phyloP scores from a whole-genome alignment of 2,113 vertebrate genomes.

The Callospermophilus lateralis region DNA sequence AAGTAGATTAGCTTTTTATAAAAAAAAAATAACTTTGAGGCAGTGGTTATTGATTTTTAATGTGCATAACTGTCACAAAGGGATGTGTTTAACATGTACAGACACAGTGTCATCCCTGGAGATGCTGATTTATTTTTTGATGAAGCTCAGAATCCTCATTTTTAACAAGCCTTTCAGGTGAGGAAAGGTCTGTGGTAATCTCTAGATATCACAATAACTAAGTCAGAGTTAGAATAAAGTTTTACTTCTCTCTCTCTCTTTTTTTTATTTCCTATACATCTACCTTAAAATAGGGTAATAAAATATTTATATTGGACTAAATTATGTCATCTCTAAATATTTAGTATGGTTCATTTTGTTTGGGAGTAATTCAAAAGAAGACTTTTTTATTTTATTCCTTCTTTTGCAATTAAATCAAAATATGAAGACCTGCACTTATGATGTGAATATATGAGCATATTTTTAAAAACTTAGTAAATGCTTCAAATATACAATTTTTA shows the following conservation, averaged over 20 bases:
- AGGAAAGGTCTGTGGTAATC: background rate
- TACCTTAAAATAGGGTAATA: background rate
- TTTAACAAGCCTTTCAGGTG: background rate
- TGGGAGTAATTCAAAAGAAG: background rate
- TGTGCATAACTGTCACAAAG: background rate
- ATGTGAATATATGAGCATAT: background rate
- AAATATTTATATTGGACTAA: background rate
- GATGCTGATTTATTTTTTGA: background rate
- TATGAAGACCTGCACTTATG: background rate
- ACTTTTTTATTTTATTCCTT: background rate
- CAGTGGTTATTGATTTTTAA: background rate
- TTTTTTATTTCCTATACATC: background rate
- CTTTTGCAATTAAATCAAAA: conserved; percentile 28
- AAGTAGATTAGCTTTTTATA: background rate
- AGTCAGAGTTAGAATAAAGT: background rate
- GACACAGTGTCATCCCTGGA: background rate
- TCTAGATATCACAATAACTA: background rate
- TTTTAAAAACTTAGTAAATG: background rate
- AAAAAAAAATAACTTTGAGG: background rate
- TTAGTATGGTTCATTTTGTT: background rate
- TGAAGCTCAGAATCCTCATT: background rate
- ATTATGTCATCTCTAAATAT: background rate
- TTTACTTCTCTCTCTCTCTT: background rate
- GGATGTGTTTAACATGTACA: background rate
- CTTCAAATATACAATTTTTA: background rate